A percentile compares a stretch with the other conserved stretches of the same genome.
These are phyloP conservation scores for Theonella swinhoei DNA, from an alignment of 37 sponge, comb jelly and placozoan species.

Conservation along the genomic window DNA sequence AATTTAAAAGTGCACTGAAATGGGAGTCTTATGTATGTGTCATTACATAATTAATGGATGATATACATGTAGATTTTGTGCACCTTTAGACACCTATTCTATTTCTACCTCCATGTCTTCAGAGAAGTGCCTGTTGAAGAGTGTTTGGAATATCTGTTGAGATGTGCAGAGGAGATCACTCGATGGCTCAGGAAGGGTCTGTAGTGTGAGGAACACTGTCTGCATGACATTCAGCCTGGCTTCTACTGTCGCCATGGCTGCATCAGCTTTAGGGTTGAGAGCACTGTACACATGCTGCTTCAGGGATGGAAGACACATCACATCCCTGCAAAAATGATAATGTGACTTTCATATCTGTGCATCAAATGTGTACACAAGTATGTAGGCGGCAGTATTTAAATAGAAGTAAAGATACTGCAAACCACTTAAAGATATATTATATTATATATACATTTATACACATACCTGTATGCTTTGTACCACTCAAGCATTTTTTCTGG, in stretches of 20 bases:
- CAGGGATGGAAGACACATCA: constrained; percentile 52
- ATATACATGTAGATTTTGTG: too few species aligned
- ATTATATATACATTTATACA: background rate
- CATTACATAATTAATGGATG: too few species aligned
- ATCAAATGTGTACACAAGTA: background rate
- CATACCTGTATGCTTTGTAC: constrained; percentile 59
- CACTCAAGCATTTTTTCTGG: constrained; percentile 24
- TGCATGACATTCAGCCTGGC: constrained; percentile 63
- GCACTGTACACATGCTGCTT: constrained; percentile 44
- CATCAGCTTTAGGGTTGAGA: background rate
- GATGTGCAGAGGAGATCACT: constrained; percentile 17
- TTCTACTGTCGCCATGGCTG: constrained; percentile 11
- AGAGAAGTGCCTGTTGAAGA: constrained; percentile 40
- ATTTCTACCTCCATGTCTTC: constrained; percentile 51
- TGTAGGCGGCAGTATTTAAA: too few species aligned
- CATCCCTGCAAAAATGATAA: constrained; percentile 5
- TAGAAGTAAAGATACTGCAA: background rate
- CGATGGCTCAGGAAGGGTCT: background rate
- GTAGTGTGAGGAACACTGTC: constrained; percentile 38
- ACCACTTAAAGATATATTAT: background rate
- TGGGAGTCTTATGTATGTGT: too few species aligned
- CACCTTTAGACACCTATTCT: too few species aligned
- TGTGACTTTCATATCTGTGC: background rate
- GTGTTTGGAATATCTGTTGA: constrained; percentile 43
- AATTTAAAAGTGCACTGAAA: too few species aligned